These are phyloP conservation scores for Euzetes globulus DNA, from an alignment of 2,888 invertebrate species.

Conservation along the genomic window DNA sequence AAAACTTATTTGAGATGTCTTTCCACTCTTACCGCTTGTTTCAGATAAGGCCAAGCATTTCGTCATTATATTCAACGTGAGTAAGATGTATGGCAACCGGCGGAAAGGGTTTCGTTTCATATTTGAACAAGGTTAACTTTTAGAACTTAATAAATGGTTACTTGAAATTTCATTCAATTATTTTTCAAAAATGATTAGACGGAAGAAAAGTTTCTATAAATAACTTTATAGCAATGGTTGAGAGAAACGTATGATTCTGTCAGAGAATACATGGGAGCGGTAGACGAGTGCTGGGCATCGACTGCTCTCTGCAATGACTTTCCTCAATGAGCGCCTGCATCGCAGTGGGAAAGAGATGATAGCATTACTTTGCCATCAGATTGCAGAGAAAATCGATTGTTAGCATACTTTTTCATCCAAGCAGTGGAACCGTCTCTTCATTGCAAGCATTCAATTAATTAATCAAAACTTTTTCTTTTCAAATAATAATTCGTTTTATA, in stretches of 20 bases:
- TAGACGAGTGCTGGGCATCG: not conserved
- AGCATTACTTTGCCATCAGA: not conserved
- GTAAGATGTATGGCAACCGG: not conserved
- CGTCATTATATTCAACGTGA: not conserved
- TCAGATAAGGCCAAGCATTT: not conserved
- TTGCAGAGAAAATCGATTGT: not conserved
- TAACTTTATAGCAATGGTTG: not conserved
- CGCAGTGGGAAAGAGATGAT: not conserved
- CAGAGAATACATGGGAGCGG: not conserved
- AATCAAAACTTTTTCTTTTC: too few species aligned
- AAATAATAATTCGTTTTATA: too few species aligned
- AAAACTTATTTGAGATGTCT: not conserved
- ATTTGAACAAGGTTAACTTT: not conserved
- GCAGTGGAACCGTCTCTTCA: not conserved
- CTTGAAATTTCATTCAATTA: too few species aligned
- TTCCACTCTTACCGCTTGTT: constrained; percentile 1
- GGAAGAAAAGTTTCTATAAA: not conserved
- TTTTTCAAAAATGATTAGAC: not conserved
- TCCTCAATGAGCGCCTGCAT: not conserved
- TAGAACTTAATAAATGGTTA: too few species aligned
- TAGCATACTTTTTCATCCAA: not conserved
- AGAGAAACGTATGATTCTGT: not conserved
- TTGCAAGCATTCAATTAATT: too few species aligned
- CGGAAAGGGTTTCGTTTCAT: not conserved
- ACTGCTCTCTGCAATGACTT: not conserved